Evolutionary conservation across 2,888 invertebrate species (phyloP).

Genomic region (Cheilosia vulpina): DNA sequence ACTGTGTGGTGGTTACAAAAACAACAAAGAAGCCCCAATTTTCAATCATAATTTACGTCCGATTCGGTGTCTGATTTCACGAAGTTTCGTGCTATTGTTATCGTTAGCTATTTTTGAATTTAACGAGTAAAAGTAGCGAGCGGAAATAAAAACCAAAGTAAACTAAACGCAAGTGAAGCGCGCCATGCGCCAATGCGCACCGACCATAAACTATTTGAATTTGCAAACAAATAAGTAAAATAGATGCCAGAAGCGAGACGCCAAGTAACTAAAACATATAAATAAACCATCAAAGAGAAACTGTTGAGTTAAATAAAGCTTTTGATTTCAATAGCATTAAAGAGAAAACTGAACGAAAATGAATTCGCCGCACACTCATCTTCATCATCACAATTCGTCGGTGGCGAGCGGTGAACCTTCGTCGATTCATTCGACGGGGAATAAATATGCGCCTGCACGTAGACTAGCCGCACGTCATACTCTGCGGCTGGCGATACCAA

Average conservation of each 20-base stretch:
- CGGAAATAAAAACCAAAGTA: constrained; percentile 25
- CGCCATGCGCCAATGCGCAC: constrained; percentile 68
- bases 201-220: constrained; percentile 52
- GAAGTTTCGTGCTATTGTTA: constrained; percentile 63
- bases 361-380: constrained; percentile 68
- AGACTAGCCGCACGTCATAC: constrained; percentile 83
- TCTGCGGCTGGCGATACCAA: constrained; percentile 82
- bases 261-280: constrained; percentile 7
- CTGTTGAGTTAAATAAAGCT: constrained; percentile 41
- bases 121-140: constrained; percentile 22
- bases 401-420: constrained; percentile 30
- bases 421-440: constrained; percentile 65
- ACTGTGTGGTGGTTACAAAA: constrained; percentile 33
- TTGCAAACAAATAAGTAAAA: constrained; percentile 9
- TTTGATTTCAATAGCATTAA: not conserved
- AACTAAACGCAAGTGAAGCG: constrained; percentile 47
- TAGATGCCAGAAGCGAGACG: constrained; percentile 2
- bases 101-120: constrained; percentile 57
- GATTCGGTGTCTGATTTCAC: constrained; percentile 70
- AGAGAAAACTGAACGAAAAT: constrained; percentile 60
- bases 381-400: constrained; percentile 51
- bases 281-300: constrained; percentile 18
- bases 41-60: constrained; percentile 68
- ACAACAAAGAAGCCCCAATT: constrained; percentile 19
- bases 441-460: constrained; percentile 83